Percentiles rank a stretch among this genome's conserved stretches.
These are phyloP conservation scores for Gnatocerus cornutus DNA, from an alignment of 2,888 invertebrate genomes.

Conservation along the genomic window DNA sequence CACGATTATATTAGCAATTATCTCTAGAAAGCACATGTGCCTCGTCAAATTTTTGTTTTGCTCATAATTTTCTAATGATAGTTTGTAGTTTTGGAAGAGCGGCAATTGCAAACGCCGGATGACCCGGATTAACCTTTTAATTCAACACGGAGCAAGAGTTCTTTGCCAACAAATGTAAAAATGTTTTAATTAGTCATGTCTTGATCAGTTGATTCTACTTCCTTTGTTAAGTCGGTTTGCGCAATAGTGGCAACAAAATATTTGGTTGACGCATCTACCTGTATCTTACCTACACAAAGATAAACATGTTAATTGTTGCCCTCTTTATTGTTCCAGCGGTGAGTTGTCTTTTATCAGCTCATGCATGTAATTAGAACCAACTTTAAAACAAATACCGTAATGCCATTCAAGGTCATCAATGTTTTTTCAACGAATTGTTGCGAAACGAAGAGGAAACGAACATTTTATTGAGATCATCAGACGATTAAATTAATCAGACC, in stretches of 20 bases:
- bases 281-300: neutral
- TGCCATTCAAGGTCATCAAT: constrained; percentile 25
- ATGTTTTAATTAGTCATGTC: too few species aligned
- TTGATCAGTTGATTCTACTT: too few species aligned
- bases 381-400: constrained; percentile 43
- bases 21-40: too few species aligned
- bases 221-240: too few species aligned
- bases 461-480: constrained; percentile 29
- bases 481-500: constrained; percentile 42
- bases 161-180: too few species aligned
- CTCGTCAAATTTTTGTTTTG: too few species aligned
- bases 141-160: too few species aligned
- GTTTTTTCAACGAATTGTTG: constrained; percentile 32
- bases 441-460: constrained; percentile 28
- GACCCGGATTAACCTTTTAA: too few species aligned
- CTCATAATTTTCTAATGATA: too few species aligned
- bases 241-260: neutral
- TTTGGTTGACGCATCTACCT: neutral
- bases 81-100: too few species aligned
- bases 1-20: too few species aligned
- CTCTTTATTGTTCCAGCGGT: constrained; percentile 3
- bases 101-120: too few species aligned
- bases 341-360: constrained; percentile 29
- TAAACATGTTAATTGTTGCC: neutral
- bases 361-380: constrained; percentile 46